These are phyloP conservation scores for Chalcosyrphus nemorum DNA, from an alignment of 2,888 invertebrate genomes.

Conservation along the genomic window DNA sequence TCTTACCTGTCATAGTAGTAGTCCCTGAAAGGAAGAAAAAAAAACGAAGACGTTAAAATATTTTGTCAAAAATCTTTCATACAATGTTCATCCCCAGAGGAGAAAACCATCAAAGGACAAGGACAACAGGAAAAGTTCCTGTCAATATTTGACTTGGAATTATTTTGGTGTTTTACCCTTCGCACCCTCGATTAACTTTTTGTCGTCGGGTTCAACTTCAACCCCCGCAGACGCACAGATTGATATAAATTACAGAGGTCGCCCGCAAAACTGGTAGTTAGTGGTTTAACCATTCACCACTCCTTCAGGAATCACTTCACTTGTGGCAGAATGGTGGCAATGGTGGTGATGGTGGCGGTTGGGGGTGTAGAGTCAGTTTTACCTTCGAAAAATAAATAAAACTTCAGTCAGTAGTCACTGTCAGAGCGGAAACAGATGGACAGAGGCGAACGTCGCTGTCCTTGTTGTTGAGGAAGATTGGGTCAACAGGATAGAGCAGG, in stretches of 20 bases:
- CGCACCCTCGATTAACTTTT: constrained; percentile 59
- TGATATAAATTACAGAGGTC: constrained; percentile 71
- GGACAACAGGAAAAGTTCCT: constrained; percentile 55
- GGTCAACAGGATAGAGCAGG: constrained; percentile 47
- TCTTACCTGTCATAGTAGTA: constrained; percentile 85
- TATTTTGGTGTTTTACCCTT: constrained; percentile 23
- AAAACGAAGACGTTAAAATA: constrained; percentile 44
- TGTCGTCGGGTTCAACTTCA: constrained; percentile 1
- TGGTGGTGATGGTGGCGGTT: constrained; percentile 17
- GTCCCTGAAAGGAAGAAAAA: constrained; percentile 83
- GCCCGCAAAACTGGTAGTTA: constrained; percentile 70
- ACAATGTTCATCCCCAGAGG: background rate
- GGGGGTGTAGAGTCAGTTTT: constrained; percentile 44
- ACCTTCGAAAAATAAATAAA: constrained; percentile 68
- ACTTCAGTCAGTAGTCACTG: constrained; percentile 39
- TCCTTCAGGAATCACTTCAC: constrained; percentile 50
- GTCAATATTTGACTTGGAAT: constrained; percentile 73
- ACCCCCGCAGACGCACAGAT: constrained; percentile 48
- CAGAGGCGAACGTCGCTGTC: constrained; percentile 2
- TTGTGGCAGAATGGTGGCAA: no score
- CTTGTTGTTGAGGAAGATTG: constrained; percentile 50
- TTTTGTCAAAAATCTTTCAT: background rate
- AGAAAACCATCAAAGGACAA: constrained; percentile 22
- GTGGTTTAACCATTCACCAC: constrained; percentile 64
- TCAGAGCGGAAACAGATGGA: constrained; percentile 37